Evolutionary conservation across 1,140 invertebrate species (phyloP), one percentile per base, ranked within the genome.

Genomic region (Palaemon carinicauda): DNA sequence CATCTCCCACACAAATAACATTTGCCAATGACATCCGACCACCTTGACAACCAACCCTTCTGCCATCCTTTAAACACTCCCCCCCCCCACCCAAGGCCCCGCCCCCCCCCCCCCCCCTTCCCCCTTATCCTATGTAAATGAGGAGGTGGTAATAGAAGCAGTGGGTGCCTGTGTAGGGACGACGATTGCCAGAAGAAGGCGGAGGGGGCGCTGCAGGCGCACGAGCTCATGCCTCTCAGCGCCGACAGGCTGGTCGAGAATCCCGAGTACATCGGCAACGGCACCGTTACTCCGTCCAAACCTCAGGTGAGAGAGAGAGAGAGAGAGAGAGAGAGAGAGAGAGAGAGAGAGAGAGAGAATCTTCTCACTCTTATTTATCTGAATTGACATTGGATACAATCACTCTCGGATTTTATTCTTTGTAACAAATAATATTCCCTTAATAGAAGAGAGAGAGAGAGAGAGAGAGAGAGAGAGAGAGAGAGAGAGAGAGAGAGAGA

Each of bases 151-250:
- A 86, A 86, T 60, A 79, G 65, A 71, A 83, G 88, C 73, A 86
- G 88, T 86, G 88, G 80, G 83, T 82, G 80, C 88, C 53, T 86
- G 78, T 81, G 88, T 80, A 81, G 83, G 52, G 79, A 80, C 56
- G 78, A 82, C 71, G 78, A 74, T 31, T 79, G 79, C 50, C 80
- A 86, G 74, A 82, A 86, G 83, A 85, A 88, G 88, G 75, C 79
- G 52, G 78, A 86, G 33, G 69, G 88, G n/a, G n/a, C n/a, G 7
- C 82, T 88, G 53, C 88, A 86, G 33, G 53, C 83, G 3, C 88
- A 86, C 24, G 88, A 86, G 77, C n/a, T 85, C 19, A 78, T 88
- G 88, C 84, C 83, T 19, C 41, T 88, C 53, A 80, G 75, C 12
- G 82, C 79, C 17, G 79, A 85, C 54, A 24, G 80, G 21, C 88